phyloP scores from a whole-genome alignment of 1,140 invertebrate species.

The Cydia pomonella region DNA sequence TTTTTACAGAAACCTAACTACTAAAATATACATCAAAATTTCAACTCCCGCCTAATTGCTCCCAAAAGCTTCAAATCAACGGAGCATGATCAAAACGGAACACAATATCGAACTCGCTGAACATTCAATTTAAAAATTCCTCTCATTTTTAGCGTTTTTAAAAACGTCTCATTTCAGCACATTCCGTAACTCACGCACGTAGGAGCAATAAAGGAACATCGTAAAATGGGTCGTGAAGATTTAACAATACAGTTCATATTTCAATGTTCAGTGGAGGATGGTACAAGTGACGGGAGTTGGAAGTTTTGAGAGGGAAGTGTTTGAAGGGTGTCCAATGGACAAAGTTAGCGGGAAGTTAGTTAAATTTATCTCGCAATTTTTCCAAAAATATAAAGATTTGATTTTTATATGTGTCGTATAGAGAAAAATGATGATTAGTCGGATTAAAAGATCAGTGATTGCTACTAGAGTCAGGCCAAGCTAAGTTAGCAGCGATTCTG shows the following conservation, averaged over 20 bases:
- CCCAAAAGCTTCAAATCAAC: not conserved
- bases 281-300: not conserved
- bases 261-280: not conserved
- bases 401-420: too few relatives aligned
- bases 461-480: too few relatives aligned
- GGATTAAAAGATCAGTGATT: too few relatives aligned
- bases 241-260: constrained; percentile 30
- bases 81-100: not conserved
- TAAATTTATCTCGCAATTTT: too few relatives aligned
- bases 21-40: too few relatives aligned
- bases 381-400: too few relatives aligned
- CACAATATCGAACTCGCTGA: not conserved
- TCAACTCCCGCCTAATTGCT: not conserved
- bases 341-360: too few relatives aligned
- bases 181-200: constrained; percentile 19
- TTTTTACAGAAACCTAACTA: too few relatives aligned
- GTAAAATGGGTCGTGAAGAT: constrained; percentile 15
- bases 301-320: not conserved
- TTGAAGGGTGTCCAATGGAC: not conserved
- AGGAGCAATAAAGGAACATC: not conserved
- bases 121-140: constrained; percentile 29
- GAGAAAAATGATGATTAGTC: too few relatives aligned
- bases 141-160: constrained; percentile 22
- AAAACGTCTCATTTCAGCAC: constrained; percentile 27
- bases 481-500: too few relatives aligned